These are phyloP conservation scores for Fregetta grallaria DNA, from an alignment of 2,113 vertebrate species.

Conservation along the genomic window DNA sequence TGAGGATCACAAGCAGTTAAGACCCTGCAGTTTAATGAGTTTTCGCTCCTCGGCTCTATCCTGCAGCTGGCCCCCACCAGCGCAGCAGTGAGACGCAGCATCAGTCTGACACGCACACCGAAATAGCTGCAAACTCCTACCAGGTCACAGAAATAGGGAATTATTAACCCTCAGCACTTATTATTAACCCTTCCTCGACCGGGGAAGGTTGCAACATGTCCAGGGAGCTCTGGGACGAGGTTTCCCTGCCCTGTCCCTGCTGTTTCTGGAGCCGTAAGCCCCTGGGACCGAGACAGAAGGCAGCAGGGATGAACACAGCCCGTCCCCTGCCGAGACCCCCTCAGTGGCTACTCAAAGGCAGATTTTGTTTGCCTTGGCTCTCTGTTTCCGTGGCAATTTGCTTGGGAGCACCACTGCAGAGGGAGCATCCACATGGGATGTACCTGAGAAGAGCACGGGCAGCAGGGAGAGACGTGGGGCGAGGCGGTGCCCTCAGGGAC, in stretches of 20 bases:
- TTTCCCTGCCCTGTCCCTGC: neutral
- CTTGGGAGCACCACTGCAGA: neutral
- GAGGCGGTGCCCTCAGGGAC: accelerated
- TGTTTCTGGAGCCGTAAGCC: neutral
- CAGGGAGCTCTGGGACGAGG: neutral
- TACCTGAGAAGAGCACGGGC: neutral
- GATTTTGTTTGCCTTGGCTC: neutral
- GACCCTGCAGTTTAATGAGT: neutral
- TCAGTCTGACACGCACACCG: accelerated
- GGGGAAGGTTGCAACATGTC: neutral
- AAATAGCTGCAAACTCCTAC: neutral
- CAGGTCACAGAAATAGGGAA: neutral
- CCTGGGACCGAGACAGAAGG: neutral
- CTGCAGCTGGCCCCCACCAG: neutral
- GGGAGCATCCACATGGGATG: neutral
- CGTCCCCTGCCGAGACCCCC: neutral
- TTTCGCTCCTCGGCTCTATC: neutral
- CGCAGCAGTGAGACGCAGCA: accelerated
- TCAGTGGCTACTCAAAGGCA: neutral
- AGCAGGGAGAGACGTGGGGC: neutral
- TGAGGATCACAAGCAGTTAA: neutral
- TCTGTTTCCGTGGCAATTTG: slow-evolving; percentile 1
- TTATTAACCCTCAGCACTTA: neutral
- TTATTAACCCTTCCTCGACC: neutral
- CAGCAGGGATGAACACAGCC: neutral